These are phyloP conservation scores for Meloidogyne hapla DNA, from an alignment of 1,140 invertebrate genomes.

Conservation along the genomic window DNA sequence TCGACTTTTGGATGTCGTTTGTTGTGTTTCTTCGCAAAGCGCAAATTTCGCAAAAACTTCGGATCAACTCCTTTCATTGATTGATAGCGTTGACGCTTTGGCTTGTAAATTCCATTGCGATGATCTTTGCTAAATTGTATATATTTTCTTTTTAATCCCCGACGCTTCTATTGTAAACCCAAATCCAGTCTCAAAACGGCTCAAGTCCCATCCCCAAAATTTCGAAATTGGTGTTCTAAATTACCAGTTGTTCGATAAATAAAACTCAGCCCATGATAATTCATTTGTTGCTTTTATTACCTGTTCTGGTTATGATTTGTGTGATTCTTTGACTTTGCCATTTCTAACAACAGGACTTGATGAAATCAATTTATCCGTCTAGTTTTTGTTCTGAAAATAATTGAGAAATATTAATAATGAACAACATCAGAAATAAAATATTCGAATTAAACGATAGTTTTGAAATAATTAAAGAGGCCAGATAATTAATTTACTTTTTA, in stretches of 20 bases:
- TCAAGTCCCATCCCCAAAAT: too few relatives aligned
- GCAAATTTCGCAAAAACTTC: conserved; percentile 88
- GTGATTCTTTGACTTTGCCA: conserved; percentile 99
- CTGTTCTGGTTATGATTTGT: conserved; percentile 97
- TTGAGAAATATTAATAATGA: too few relatives aligned
- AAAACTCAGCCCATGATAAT: too few relatives aligned
- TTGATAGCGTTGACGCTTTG: conserved; percentile 80
- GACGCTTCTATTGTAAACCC: neutral
- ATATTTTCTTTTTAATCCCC: conserved; percentile 34
- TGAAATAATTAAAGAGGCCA: neutral
- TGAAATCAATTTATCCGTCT: neutral
- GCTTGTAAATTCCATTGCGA: conserved; percentile 91
- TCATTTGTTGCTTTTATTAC: conserved; percentile 65
- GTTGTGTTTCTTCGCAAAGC: conserved; percentile 89
- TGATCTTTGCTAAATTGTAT: conserved; percentile 85
- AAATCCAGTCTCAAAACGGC: too few relatives aligned
- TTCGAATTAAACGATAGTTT: too few relatives aligned
- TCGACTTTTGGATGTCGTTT: conserved; percentile 65
- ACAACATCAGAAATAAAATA: too few relatives aligned
- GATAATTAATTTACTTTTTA: too few relatives aligned
- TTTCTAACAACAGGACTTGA: conserved; percentile 63
- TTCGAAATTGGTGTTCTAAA: too few relatives aligned
- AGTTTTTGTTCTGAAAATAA: neutral
- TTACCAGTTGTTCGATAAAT: too few relatives aligned
- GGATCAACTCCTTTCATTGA: conserved; percentile 89